Conservation (phyloP, 2,797 vertebrate species). For the Melanotaenia trifasciata region DNA sequence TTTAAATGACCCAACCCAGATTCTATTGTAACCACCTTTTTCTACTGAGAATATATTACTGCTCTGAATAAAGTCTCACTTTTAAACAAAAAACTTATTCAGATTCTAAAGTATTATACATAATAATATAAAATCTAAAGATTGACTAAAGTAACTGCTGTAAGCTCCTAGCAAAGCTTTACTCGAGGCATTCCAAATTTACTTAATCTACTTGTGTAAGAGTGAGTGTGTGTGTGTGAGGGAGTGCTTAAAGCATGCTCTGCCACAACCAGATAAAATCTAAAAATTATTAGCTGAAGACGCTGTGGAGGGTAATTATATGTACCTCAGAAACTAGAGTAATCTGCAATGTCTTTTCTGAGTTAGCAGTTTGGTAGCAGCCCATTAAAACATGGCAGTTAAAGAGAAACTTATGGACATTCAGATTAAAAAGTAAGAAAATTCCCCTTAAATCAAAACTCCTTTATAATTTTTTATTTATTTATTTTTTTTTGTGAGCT, state of each 20-base stretch:
- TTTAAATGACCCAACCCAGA: conserved; percentile 41
- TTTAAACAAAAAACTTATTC: conserved; percentile 13
- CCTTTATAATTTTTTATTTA: conserved; percentile 1
- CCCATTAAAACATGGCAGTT: neutral
- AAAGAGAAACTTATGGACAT: conserved; percentile 19
- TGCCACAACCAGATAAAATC: neutral
- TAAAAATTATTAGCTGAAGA: conserved; percentile 22
- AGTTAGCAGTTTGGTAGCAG: conserved; percentile 7
- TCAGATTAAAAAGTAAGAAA: conserved; percentile 14
- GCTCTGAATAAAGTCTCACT: conserved; percentile 3
- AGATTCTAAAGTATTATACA: conserved; percentile 16
- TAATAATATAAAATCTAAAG: conserved; percentile 15
- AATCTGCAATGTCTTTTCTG: conserved; percentile 4
- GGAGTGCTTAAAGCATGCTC: neutral
- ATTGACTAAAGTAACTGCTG: conserved; percentile 32
- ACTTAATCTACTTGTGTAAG: neutral
- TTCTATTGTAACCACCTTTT: conserved; percentile 64
- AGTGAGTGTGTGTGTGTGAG: neutral
- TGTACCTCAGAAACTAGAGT: conserved; percentile 19
- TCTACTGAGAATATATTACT: conserved; percentile 58
- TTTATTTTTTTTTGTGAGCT: conserved; percentile 26
- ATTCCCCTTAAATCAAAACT: neutral
- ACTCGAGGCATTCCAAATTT: conserved; percentile 39
- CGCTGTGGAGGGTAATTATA: conserved; percentile 24
- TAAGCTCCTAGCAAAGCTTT: conserved; percentile 19